Percentiles rank a stretch among this genome's conserved stretches.
These are phyloP conservation scores for Tretioscincus oriximinensis DNA, from an alignment of 2,113 vertebrate genomes.

Conservation along the genomic window DNA sequence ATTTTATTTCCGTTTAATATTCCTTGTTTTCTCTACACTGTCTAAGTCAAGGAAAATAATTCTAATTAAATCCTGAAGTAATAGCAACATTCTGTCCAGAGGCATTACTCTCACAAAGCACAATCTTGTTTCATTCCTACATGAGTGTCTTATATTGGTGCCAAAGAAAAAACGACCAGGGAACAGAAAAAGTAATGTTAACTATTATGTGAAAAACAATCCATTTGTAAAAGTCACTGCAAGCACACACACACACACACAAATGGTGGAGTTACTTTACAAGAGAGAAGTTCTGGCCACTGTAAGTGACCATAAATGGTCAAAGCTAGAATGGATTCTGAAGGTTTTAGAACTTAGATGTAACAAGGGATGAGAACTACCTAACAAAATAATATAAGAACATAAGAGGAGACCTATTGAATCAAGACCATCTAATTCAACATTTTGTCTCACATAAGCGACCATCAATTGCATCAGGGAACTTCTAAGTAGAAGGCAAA, in stretches of 20 bases:
- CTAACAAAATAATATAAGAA: no score
- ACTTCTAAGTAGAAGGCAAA: no score
- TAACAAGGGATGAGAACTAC: no score
- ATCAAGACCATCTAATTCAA: no score
- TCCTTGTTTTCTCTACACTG: conserved; percentile 57
- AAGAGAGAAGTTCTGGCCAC: no score
- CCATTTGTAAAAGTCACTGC: conserved; percentile 45
- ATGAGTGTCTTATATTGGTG: conserved; percentile 23
- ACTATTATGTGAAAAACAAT: conserved; percentile 32
- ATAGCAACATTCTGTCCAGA: conserved; percentile 56
- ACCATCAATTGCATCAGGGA: no score
- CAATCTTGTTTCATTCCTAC: conserved; percentile 32
- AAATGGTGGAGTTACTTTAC: no score
- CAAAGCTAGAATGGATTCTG: no score
- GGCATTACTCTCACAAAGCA: conserved; percentile 42
- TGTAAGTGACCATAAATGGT: no score
- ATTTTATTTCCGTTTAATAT: conserved; percentile 53
- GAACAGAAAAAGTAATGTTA: not conserved
- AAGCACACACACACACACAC: not conserved
- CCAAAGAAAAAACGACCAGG: not conserved
- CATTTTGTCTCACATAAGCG: no score
- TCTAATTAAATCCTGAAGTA: conserved; percentile 61
- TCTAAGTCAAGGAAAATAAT: conserved; percentile 61
- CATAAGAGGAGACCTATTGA: no score
- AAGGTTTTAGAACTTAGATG: no score